phyloP scores from a whole-genome alignment of 2,888 invertebrate species.

The Xylophagus ater region DNA sequence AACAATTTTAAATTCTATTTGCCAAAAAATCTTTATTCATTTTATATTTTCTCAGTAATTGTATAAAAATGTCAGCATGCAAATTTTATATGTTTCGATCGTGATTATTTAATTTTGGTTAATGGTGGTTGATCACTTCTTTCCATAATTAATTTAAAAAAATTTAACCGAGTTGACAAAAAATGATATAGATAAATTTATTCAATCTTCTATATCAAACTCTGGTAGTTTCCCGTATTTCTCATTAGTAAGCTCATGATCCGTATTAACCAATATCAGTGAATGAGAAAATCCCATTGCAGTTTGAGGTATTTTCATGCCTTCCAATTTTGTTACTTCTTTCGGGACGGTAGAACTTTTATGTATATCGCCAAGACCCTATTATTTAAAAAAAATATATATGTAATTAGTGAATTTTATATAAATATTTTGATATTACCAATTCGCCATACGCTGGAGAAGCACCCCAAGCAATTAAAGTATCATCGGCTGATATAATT shows the following conservation, averaged over 20 bases:
- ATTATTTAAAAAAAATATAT: conserved; percentile 12
- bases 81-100: no score
- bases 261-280: conserved; percentile 49
- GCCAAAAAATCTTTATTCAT: no score
- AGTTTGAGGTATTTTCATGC: conserved; percentile 63
- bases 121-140: no score
- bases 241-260: conserved; percentile 43
- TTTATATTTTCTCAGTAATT: no score
- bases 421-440: conserved; percentile 40
- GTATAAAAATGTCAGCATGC: no score
- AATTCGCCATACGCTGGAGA: conserved; percentile 89
- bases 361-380: conserved; percentile 81
- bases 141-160: conserved; percentile 13
- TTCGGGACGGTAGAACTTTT: conserved; percentile 80
- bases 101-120: no score
- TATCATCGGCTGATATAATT: conserved; percentile 81
- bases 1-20: no score
- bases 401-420: conserved; percentile 4
- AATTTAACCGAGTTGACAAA: conserved; percentile 10
- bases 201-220: conserved; percentile 39
- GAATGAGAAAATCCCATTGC: conserved; percentile 82
- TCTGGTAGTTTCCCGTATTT: conserved; percentile 44
- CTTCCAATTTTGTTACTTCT: conserved; percentile 69
- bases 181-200: conserved; percentile 7
- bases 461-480: conserved; percentile 86